Conservation (phyloP, 2,888 invertebrate genomes). For the Arrhopalites spinosus region DNA sequence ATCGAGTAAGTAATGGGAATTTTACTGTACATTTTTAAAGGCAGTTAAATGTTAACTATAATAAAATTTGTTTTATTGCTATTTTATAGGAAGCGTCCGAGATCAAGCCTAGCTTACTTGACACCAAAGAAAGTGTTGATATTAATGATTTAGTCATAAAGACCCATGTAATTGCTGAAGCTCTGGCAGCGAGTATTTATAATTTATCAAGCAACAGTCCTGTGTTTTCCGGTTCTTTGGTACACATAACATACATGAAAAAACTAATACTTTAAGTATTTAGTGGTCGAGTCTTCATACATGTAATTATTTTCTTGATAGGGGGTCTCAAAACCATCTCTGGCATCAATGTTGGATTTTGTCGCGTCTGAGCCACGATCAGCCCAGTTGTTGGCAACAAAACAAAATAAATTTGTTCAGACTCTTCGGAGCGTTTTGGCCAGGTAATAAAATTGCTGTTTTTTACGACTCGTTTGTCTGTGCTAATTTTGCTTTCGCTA, state of each 20-base stretch:
- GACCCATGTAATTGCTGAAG: conserved; percentile 77
- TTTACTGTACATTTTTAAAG: not conserved
- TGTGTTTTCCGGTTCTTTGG: conserved; percentile 76
- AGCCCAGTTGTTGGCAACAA: conserved; percentile 71
- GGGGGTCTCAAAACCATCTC: conserved; percentile 74
- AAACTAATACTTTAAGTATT: conserved; percentile 36
- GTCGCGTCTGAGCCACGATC: conserved; percentile 75
- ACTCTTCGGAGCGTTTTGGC: conserved; percentile 74
- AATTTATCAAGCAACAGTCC: conserved; percentile 68
- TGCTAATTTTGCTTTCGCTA: not conserved
- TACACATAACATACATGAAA: conserved; percentile 60
- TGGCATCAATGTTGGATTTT: conserved; percentile 77
- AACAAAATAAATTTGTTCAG: conserved; percentile 70
- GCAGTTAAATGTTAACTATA: not conserved
- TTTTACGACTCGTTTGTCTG: not conserved
- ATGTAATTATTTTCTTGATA: conserved; percentile 58
- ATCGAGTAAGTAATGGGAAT: conserved; percentile 33
- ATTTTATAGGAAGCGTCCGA: conserved; percentile 39
- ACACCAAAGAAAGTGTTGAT: conserved; percentile 66
- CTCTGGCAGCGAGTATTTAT: conserved; percentile 80
- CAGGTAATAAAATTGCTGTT: conserved; percentile 57
- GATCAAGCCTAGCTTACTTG: conserved; percentile 63
- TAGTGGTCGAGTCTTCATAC: conserved; percentile 18
- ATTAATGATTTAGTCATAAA: conserved; percentile 68
- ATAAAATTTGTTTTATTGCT: not conserved